A percentile compares a stretch with the other conserved stretches of the same genome.
phyloP scores from a whole-genome alignment of 1,140 invertebrate species.

The Drosophila sturtevanti region DNA sequence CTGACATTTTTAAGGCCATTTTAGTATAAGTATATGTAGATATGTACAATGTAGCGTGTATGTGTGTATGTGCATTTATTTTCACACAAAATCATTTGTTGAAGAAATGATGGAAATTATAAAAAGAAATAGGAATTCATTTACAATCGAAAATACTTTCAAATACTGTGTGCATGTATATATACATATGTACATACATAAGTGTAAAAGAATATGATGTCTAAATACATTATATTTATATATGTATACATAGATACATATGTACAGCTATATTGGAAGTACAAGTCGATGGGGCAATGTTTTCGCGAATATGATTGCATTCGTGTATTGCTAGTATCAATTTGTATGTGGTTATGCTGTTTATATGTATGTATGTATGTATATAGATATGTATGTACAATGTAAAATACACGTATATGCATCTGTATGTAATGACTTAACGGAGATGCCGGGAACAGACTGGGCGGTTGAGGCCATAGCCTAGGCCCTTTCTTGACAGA shows the following conservation, averaged over 20 bases:
- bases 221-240: not conserved
- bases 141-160: not conserved
- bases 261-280: not conserved
- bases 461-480: not conserved
- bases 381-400: not conserved
- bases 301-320: not conserved
- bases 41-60: not conserved
- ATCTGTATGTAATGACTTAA: not conserved
- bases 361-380: not conserved
- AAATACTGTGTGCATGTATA: no score
- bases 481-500: no score
- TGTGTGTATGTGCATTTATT: constrained; percentile 1
- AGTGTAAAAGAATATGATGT: not conserved
- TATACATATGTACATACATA: no score
- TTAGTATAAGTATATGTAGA: not conserved
- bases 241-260: not conserved
- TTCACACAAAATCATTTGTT: not conserved
- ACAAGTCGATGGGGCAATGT: no score
- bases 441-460: not conserved
- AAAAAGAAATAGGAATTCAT: not conserved
- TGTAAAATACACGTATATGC: not conserved
- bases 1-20: constrained; percentile 5
- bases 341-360: no score
- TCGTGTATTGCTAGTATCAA: not conserved
- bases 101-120: not conserved